These are phyloP conservation scores for Horisme vitalbata DNA, from an alignment of 2,888 invertebrate species.

Conservation along the genomic window DNA sequence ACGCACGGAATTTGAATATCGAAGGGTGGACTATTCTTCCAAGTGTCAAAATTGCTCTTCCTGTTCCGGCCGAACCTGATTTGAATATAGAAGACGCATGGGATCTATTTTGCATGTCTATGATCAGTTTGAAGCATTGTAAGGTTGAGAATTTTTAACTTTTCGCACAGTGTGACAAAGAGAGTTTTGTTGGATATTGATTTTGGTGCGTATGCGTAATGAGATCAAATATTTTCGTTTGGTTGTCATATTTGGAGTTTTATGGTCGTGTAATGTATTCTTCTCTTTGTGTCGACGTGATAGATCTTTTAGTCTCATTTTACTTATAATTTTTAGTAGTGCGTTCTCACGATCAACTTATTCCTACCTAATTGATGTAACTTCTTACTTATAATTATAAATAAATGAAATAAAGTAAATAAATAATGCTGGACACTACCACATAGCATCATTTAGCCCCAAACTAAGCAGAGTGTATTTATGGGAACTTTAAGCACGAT, in stretches of 20 bases:
- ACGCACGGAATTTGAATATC: conserved; percentile 71
- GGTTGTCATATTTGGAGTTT: conserved; percentile 70
- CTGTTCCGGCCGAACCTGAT: conserved; percentile 61
- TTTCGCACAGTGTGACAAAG: conserved; percentile 62
- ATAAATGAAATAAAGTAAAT: too few relatives aligned
- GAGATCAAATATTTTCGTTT: conserved; percentile 79
- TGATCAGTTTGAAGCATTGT: conserved; percentile 42
- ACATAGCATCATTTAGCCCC: too few relatives aligned
- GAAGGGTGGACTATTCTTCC: conserved; percentile 73
- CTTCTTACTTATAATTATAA: too few relatives aligned
- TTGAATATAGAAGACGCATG: conserved; percentile 71
- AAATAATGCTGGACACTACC: too few relatives aligned
- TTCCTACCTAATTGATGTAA: too few relatives aligned
- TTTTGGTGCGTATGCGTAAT: conserved; percentile 69
- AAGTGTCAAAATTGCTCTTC: conserved; percentile 82
- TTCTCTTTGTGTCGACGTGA: conserved; percentile 49
- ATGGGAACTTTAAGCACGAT: too few relatives aligned
- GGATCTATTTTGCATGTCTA: conserved; percentile 73
- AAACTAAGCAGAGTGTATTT: too few relatives aligned
- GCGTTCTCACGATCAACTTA: too few relatives aligned
- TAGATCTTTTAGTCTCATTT: conserved; percentile 36
- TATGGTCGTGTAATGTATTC: conserved; percentile 58
- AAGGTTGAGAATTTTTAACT: conserved; percentile 48
- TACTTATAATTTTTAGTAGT: too few relatives aligned
- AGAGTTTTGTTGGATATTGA: conserved; percentile 44